Evolutionary conservation across 2,888 invertebrate species (phyloP).

Genomic region (Tachina grossa): DNA sequence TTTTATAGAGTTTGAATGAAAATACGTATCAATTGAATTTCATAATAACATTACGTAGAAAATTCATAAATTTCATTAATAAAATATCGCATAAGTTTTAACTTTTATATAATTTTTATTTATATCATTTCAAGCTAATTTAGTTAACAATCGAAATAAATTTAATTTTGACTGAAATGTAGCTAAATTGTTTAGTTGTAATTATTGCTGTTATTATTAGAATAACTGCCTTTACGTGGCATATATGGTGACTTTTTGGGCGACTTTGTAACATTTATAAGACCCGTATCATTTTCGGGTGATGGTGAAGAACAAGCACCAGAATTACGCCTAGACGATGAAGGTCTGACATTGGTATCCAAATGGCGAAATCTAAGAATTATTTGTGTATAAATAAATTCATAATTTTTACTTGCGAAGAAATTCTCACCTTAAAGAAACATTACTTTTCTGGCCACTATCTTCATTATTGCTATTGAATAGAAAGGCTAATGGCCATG

Average conservation of each 20-base stretch:
- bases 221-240: slow-evolving; percentile 79
- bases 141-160: slow-evolving; percentile 20
- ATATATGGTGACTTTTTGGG: slow-evolving; percentile 84
- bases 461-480: slow-evolving; percentile 89
- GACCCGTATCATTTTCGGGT: slow-evolving; percentile 81
- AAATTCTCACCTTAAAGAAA: slow-evolving; percentile 88
- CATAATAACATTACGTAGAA: no score
- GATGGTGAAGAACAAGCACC: slow-evolving; percentile 88
- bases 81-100: neutral
- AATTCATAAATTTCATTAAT: neutral
- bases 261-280: slow-evolving; percentile 81
- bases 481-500: slow-evolving; percentile 95
- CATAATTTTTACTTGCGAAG: no score
- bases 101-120: slow-evolving; percentile 47
- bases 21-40: no score
- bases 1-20: no score
- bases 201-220: slow-evolving; percentile 76
- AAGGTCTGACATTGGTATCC: slow-evolving; percentile 92
- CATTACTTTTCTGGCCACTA: slow-evolving; percentile 85
- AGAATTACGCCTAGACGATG: slow-evolving; percentile 85
- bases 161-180: slow-evolving; percentile 5
- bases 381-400: no score
- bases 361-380: slow-evolving; percentile 90
- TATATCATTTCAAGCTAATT: slow-evolving; percentile 55
- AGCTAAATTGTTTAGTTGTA: slow-evolving; percentile 71